phyloP scores from a whole-genome alignment of 2,888 invertebrate genomes.

The Choristoneura rosaceana region DNA sequence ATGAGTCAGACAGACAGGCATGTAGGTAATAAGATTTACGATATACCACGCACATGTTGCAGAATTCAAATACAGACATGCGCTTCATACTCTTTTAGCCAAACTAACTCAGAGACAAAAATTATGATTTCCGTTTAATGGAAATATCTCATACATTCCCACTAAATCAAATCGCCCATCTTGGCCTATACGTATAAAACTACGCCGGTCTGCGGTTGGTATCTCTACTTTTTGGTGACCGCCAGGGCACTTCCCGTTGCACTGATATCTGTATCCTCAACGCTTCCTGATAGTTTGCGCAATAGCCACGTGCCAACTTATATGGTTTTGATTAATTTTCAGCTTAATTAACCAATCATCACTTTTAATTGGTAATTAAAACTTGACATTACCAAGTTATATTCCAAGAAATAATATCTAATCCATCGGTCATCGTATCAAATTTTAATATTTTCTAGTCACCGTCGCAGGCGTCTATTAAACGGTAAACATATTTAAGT shows the following conservation, averaged over 20 bases:
- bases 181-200: conserved; percentile 16
- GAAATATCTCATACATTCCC: neutral
- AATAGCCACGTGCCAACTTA: conserved; percentile 58
- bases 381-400: neutral
- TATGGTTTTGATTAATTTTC: conserved; percentile 36
- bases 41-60: neutral
- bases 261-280: conserved; percentile 65
- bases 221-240: conserved; percentile 55
- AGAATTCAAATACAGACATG: neutral
- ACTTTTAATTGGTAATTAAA: neutral
- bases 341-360: conserved; percentile 8
- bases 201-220: conserved; percentile 23
- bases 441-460: no score
- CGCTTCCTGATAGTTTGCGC: conserved; percentile 72
- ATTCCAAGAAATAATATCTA: neutral
- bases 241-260: conserved; percentile 67
- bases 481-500: no score
- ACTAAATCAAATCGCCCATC: neutral
- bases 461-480: no score
- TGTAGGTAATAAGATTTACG: no score
- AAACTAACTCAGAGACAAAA: neutral
- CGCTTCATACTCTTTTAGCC: neutral
- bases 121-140: neutral
- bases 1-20: no score
- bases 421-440: neutral